phyloP scores from a whole-genome alignment of 1,140 invertebrate species.

The Drosophila nannoptera region DNA sequence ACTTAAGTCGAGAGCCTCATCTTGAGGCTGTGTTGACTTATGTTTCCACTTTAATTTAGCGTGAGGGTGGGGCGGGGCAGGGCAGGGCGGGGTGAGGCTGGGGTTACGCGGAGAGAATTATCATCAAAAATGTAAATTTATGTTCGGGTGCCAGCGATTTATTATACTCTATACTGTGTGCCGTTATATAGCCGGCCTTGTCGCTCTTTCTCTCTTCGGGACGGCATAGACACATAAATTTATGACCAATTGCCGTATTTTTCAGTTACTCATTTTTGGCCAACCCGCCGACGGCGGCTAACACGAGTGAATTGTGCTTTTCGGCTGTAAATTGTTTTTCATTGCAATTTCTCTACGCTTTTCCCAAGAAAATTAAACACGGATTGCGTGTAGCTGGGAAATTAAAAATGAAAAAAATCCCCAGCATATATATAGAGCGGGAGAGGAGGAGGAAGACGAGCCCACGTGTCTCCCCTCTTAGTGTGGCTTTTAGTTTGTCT shows the following conservation, averaged over 20 bases:
- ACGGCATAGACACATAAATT: slow-evolving; percentile 40
- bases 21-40: slow-evolving; percentile 40
- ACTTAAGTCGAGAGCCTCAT: slow-evolving; percentile 10
- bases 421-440: neutral
- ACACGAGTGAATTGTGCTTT: neutral
- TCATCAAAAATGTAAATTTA: slow-evolving; percentile 78
- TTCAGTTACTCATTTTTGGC: slow-evolving; percentile 64
- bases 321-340: slow-evolving; percentile 21
- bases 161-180: slow-evolving; percentile 40
- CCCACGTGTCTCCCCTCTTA: neutral
- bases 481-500: slow-evolving; percentile 1
- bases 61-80: too few species aligned
- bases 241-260: slow-evolving; percentile 49
- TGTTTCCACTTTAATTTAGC: slow-evolving; percentile 46
- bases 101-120: slow-evolving; percentile 40
- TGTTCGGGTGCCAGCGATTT: slow-evolving; percentile 65
- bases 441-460: neutral
- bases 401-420: neutral
- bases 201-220: neutral
- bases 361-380: slow-evolving; percentile 18
- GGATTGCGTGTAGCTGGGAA: slow-evolving; percentile 12
- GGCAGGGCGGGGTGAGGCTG: neutral
- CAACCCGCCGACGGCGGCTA: slow-evolving; percentile 10
- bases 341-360: slow-evolving; percentile 22
- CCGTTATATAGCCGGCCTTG: slow-evolving; percentile 14